These are phyloP conservation scores for Formica selysi DNA, from an alignment of 1,140 invertebrate species.

Conservation along the genomic window DNA sequence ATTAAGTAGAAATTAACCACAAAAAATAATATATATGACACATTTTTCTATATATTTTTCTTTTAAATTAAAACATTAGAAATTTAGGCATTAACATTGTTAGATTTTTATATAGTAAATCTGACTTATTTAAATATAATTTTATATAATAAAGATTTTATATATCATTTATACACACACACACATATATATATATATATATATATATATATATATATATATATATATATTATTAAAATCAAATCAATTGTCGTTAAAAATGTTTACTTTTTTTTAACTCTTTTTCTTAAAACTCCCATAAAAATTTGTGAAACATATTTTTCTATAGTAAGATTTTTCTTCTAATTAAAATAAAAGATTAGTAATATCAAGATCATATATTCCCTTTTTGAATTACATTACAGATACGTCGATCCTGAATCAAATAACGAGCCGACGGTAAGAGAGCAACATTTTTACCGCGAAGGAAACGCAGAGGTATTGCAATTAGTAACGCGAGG, in stretches of 20 bases:
- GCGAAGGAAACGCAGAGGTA: conserved; percentile 94
- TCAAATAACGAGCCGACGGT: conserved; percentile 82
- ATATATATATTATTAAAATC: not conserved
- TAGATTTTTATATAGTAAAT: not conserved
- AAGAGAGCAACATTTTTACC: conserved; percentile 91
- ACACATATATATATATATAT: too few relatives aligned
- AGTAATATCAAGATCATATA: not conserved
- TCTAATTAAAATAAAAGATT: not conserved
- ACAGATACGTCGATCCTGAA: conserved; percentile 80
- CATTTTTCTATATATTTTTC: not conserved
- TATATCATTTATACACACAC: not conserved
- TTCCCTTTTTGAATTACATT: conserved; percentile 56
- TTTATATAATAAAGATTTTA: not conserved
- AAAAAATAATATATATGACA: not conserved
- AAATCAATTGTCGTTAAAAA: not conserved
- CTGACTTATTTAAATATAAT: not conserved
- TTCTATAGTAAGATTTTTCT: not conserved
- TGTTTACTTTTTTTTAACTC: not conserved
- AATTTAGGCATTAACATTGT: too few relatives aligned
- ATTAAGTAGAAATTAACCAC: not conserved
- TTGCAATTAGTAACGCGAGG: conserved; percentile 92
- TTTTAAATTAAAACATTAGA: not conserved
- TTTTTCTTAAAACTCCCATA: not conserved
- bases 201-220: too few relatives aligned
- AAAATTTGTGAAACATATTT: not conserved